Evolutionary conservation across 2,888 invertebrate species (phyloP), one percentile per base, ranked within the genome.

Genomic region (Agrilus mali): DNA sequence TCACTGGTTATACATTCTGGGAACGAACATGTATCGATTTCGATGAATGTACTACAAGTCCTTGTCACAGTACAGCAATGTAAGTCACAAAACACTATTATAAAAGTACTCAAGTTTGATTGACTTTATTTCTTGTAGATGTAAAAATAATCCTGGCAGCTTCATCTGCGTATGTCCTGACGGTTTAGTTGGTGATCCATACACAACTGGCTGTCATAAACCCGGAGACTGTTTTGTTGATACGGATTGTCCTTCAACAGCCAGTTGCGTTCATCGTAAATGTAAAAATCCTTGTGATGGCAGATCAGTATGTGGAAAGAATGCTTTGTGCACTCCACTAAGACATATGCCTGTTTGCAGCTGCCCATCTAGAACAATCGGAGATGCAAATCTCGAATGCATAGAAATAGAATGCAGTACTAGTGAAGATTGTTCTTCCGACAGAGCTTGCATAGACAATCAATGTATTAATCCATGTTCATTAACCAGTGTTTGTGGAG

Each of bases 141-240:
- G 92, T 57, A 71, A 80, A 52, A 92, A 92, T 57, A 75, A 72
- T 32, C 79, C 79, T 17, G 92, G 93, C 17, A 81, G 83, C 14
- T 90, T 77, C 60, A 69, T 70, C 13, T 93, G 93, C 54, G 68
- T 72, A 34, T 93, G 92, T 57, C 75, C 79, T 0, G 80, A 82
- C 55, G 86, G 86, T 42, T 72, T 87, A 16, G 76, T 92, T 41
- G 84, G 88, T 20, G 90, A 90, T 69, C 77, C 82, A 7, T 68
- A 74, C 27, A 72, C 74, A 43, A 73, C 74, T 0, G 88, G 84
- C 31, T 92, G 92, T 57, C 78, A 82, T 50, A 77, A 79, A 60
- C 86, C 90, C 1, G 89, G 86, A 38, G 86, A 87, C 60, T 92
- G 90, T 56, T 75, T 79, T 50, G 74, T 80, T 3, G 83, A 89